Evolutionary conservation across 2,888 invertebrate species (phyloP).

Genomic region (Sceliomorpha sp.): DNA sequence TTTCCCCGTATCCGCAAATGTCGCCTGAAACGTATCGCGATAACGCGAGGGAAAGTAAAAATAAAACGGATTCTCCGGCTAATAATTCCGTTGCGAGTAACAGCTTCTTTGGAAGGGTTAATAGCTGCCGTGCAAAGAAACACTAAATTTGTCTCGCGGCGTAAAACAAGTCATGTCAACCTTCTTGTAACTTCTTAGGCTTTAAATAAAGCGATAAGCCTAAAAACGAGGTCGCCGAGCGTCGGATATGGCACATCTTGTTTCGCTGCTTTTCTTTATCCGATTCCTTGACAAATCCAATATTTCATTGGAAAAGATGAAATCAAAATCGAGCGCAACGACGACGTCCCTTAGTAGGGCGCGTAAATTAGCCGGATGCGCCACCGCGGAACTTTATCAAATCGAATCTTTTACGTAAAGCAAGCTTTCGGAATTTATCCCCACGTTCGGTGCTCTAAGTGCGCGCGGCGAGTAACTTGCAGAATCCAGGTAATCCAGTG

Average conservation of each 20-base stretch:
- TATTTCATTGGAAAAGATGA: not conserved
- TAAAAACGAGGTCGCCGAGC: constrained; percentile 4
- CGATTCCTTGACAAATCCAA: not conserved
- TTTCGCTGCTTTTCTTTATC: not conserved
- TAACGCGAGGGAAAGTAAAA: not conserved
- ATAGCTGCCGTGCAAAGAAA: constrained; percentile 55
- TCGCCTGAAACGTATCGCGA: not conserved
- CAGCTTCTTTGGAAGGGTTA: not conserved
- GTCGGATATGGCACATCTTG: constrained; percentile 3
- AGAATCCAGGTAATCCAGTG: constrained; percentile 39
- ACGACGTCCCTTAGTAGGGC: not conserved
- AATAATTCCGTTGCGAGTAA: not conserved
- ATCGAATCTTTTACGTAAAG: constrained; percentile 20
- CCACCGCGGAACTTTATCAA: constrained; percentile 14
- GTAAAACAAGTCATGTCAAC: constrained; percentile 60
- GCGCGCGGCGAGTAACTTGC: constrained; percentile 43
- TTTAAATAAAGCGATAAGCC: constrained; percentile 64
- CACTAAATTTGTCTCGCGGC: constrained; percentile 61
- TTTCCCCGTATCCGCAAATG: not conserved
- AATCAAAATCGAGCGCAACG: not conserved
- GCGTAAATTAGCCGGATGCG: not conserved
- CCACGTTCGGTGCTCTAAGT: not conserved
- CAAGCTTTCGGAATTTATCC: constrained; percentile 22
- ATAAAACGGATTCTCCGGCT: not conserved
- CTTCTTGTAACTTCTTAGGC: constrained; percentile 58